A percentile compares a stretch with the other conserved stretches of the same genome.
phyloP scores from a whole-genome alignment of 1,140 invertebrate genomes.

The Ladona fulva region DNA sequence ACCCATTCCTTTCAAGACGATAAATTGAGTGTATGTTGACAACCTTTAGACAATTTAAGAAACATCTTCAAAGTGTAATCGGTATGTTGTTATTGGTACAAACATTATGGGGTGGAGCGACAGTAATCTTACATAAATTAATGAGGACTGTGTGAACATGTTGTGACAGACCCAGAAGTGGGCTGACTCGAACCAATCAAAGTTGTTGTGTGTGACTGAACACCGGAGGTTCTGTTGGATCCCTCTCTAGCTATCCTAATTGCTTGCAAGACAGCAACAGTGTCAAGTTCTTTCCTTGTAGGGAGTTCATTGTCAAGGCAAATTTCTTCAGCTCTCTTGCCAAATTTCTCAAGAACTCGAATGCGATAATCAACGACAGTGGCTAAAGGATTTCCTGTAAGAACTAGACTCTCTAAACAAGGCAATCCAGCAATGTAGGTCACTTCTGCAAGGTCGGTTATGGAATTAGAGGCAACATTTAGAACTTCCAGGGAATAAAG shows the following conservation, averaged over 20 bases:
- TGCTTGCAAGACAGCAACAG: constrained; percentile 78
- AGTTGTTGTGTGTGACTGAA: not conserved
- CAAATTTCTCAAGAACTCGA: constrained; percentile 76
- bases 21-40: too few species aligned
- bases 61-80: too few species aligned
- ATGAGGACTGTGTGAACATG: not conserved
- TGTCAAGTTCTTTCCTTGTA: constrained; percentile 81
- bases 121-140: not conserved
- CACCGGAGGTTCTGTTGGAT: constrained; percentile 25
- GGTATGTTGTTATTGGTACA: too few species aligned
- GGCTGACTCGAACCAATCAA: not conserved
- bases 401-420: constrained; percentile 71
- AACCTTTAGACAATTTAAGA: too few species aligned
- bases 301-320: constrained; percentile 79
- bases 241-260: constrained; percentile 59
- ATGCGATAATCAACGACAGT: constrained; percentile 81
- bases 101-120: too few species aligned
- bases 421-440: constrained; percentile 68
- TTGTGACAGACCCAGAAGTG: not conserved
- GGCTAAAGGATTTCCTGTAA: constrained; percentile 85
- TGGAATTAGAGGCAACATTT: constrained; percentile 77
- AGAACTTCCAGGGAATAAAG: constrained; percentile 74
- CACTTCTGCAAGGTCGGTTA: constrained; percentile 72
- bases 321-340: constrained; percentile 61
- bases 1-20: too few species aligned